These are phyloP conservation scores for Cerceris ruficornis DNA, from an alignment of 2,888 invertebrate species.

Conservation along the genomic window DNA sequence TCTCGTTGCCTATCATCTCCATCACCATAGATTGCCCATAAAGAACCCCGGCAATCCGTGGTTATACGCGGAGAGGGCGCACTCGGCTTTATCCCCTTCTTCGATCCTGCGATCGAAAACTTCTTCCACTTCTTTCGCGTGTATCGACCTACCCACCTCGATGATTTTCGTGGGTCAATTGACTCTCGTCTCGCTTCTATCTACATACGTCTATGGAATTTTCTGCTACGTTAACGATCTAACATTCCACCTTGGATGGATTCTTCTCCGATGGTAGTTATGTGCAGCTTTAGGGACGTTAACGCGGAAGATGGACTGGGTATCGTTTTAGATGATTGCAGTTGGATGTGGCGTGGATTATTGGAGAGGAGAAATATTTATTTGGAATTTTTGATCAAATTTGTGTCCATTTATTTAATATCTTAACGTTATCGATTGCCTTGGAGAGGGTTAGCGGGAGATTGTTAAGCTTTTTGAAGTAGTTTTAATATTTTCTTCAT, in stretches of 20 bases:
- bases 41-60: constrained; percentile 80
- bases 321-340: no score
- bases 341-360: no score
- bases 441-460: no score
- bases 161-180: constrained; percentile 32
- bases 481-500: no score
- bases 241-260: background rate
- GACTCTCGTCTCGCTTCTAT: background rate
- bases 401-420: no score
- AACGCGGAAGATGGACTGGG: no score
- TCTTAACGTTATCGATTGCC: no score
- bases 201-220: background rate
- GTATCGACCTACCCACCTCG: constrained; percentile 31
- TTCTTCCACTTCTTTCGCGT: constrained; percentile 56
- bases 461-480: no score
- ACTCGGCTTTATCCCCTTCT: constrained; percentile 49
- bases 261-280: background rate
- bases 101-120: constrained; percentile 71
- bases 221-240: constrained; percentile 6
- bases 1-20: constrained; percentile 81
- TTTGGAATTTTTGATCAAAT: no score
- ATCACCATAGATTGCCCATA: constrained; percentile 82
- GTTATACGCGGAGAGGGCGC: constrained; percentile 75
- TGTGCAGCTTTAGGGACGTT: no score
- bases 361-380: no score